These are phyloP conservation scores for Buphagus erythrorhynchus DNA, from an alignment of 2,797 vertebrate genomes.

Conservation along the genomic window DNA sequence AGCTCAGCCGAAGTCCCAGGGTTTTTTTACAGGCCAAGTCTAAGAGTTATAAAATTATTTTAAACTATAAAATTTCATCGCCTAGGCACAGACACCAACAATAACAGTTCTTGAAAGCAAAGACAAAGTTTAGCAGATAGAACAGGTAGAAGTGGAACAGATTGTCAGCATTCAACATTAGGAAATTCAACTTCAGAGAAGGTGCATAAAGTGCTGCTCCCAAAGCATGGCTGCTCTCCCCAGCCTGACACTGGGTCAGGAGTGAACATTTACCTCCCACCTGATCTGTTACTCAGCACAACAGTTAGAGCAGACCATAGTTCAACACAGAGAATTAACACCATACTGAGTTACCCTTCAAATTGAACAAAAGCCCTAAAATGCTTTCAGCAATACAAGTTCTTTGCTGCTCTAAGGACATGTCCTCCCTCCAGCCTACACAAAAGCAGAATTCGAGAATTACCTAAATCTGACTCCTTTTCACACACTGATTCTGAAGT, in stretches of 20 bases:
- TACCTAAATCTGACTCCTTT: not conserved
- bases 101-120: conserved; percentile 57
- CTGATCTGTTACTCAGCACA: not conserved
- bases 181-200: not conserved
- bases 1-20: not conserved
- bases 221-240: not conserved
- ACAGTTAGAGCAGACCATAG: not conserved
- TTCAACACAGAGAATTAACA: not conserved
- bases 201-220: not conserved
- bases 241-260: not conserved
- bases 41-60: not conserved
- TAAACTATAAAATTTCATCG: not conserved
- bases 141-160: conserved; percentile 21
- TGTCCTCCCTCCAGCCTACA: not conserved
- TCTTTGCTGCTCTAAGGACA: not conserved
- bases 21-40: not conserved
- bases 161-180: not conserved
- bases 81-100: conserved; percentile 40
- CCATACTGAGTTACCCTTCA: not conserved
- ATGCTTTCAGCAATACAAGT: not conserved
- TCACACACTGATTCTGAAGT: not conserved
- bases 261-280: not conserved
- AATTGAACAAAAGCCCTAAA: not conserved
- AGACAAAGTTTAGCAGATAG: conserved; percentile 58
- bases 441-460: not conserved